These are phyloP conservation scores for Uropetala carovei DNA, from an alignment of 2,888 invertebrate species.

Conservation along the genomic window DNA sequence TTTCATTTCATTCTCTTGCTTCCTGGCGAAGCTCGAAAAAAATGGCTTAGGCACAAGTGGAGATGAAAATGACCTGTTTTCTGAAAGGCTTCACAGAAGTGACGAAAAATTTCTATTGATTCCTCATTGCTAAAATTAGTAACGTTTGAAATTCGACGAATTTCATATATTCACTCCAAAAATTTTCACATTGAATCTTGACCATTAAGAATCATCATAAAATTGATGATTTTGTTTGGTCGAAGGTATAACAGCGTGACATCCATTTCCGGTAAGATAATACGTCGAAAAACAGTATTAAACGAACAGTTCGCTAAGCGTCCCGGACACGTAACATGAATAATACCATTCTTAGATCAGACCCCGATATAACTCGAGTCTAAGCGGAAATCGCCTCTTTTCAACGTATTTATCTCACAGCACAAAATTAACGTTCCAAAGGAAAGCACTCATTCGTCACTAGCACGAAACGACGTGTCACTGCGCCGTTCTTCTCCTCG, in stretches of 20 bases:
- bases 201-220: too few relatives aligned
- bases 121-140: background rate
- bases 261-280: too few relatives aligned
- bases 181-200: too few relatives aligned
- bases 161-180: background rate
- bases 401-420: background rate
- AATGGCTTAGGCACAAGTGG: background rate
- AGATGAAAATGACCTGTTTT: background rate
- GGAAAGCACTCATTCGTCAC: background rate
- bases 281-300: background rate
- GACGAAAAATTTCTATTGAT: background rate
- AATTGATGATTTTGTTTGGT: background rate
- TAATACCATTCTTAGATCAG: background rate
- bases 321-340: background rate
- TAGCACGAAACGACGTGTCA: background rate
- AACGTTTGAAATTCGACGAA: background rate
- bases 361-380: background rate
- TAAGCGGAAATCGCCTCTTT: background rate
- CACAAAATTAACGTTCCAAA: background rate
- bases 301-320: background rate
- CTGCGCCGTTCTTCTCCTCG: constrained; percentile 68
- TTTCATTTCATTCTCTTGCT: background rate
- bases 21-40: background rate
- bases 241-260: background rate
- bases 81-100: background rate